Evolutionary conservation across 2,888 invertebrate species (phyloP).

Genomic region (Heterodera filipjevi): DNA sequence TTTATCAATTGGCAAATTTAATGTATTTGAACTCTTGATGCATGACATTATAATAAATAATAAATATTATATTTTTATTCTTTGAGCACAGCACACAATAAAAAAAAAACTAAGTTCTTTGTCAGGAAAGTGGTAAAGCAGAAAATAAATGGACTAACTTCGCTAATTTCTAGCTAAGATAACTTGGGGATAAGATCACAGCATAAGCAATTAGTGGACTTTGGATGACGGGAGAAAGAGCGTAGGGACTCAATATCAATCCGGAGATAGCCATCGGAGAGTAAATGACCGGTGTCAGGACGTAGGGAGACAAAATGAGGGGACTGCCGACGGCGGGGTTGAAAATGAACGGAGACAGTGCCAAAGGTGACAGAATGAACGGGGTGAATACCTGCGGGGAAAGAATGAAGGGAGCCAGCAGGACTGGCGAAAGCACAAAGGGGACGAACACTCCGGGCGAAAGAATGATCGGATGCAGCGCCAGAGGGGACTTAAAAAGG

Average conservation of each 20-base stretch:
- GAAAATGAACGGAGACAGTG: slow-evolving; percentile 44
- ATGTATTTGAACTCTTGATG: too few relatives aligned
- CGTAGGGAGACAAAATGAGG: slow-evolving; percentile 51
- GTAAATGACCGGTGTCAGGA: slow-evolving; percentile 48
- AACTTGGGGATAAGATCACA: slow-evolving; percentile 48
- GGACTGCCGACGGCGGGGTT: slow-evolving; percentile 50
- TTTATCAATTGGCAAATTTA: too few relatives aligned
- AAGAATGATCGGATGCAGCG: slow-evolving; percentile 46
- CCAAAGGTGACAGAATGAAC: slow-evolving; percentile 42
- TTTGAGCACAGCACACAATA: too few relatives aligned
- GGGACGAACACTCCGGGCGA: slow-evolving; percentile 50
- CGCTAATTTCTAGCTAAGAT: slow-evolving; percentile 36
- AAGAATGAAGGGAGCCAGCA: slow-evolving; percentile 51
- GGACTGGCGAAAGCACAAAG: slow-evolving; percentile 47
- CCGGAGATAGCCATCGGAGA: slow-evolving; percentile 52
- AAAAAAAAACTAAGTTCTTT: neutral
- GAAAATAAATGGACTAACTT: neutral
- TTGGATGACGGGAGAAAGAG: slow-evolving; percentile 44
- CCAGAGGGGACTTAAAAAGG: slow-evolving; percentile 35
- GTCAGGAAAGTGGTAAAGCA: neutral
- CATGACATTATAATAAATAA: too few relatives aligned
- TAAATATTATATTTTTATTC: too few relatives aligned
- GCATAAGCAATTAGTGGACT: slow-evolving; percentile 36
- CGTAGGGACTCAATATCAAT: slow-evolving; percentile 50
- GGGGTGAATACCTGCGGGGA: slow-evolving; percentile 52